Base-by-base conservation (phyloP, 2,797 vertebrate species). In the Numenius phaeopus region DNA sequence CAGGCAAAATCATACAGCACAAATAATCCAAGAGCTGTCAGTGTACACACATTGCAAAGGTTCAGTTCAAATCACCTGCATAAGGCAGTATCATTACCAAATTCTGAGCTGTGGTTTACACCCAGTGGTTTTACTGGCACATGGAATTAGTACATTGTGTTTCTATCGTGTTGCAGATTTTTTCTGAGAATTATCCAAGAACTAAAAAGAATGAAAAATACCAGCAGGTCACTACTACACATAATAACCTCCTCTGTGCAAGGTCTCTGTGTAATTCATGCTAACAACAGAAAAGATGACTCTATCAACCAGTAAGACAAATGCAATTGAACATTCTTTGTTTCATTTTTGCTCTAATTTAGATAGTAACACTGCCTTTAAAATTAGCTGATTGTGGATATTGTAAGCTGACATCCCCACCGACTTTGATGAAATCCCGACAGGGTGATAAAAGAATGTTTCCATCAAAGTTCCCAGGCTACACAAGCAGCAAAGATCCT, bases 121-220 rank as follows among this genome's bases (percentile, higher is more conserved):
- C 10, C 70, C 50, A 39, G 23, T 15, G 11, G 2, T 29, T 86
- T 81, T 46, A 47, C 24, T 27, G 20, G 18, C 34, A 83, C 17
- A 21, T 11, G 19, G 23, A 9, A 34, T 14, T 57, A 10, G 14
- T 15, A 30, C 27, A 27, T 10, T 73, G 29, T 30, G 21, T 32
- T 83, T 97, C 64, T 39, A 23, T 67, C 76, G 27, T 19, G 13
- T 62, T 83, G 11, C 97, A 99, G 98, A 11, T 4, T 99, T 40
- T 98, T 98, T 91, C 98, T 98, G 80, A 96, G 94, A 95, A 98
- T 98, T 50, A 97, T 98, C 73, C 97, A 98, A 85, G 97, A 98
- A 71, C 97, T 99, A 96, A 99, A 98, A 94, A 98, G 97, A 84
- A 97, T 98, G 91, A 99, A 99, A 97, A 99, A 99, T 12, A 47